These are phyloP conservation scores for Eutrigla gurnardus DNA, from an alignment of 2,797 vertebrate genomes.

Conservation along the genomic window DNA sequence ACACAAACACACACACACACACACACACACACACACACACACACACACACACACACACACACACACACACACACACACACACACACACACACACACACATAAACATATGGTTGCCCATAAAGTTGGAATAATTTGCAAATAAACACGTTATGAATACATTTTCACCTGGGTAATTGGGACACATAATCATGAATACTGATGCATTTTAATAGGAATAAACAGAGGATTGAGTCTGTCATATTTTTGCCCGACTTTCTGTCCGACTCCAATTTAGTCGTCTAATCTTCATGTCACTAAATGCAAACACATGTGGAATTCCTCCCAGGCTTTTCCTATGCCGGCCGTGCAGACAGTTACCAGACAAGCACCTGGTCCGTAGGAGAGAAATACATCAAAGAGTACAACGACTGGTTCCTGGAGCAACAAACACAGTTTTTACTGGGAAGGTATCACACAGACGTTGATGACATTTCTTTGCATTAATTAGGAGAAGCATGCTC, in stretches of 20 bases:
- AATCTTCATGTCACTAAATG: background rate
- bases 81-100: too few relatives aligned
- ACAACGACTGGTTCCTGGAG: constrained; percentile 66
- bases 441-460: constrained; percentile 49
- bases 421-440: constrained; percentile 62
- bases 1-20: background rate
- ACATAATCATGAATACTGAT: too few relatives aligned
- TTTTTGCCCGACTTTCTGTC: background rate
- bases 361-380: constrained; percentile 61
- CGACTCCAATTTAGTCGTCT: background rate
- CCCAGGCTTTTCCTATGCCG: constrained; percentile 51
- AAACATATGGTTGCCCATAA: too few relatives aligned
- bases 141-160: too few relatives aligned
- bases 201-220: too few relatives aligned
- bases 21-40: background rate
- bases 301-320: constrained; percentile 7
- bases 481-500: background rate
- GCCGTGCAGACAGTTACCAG: constrained; percentile 59
- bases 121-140: too few relatives aligned
- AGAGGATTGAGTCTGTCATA: background rate
- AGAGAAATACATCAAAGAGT: constrained; percentile 65
- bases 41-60: too few relatives aligned
- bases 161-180: too few relatives aligned
- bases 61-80: too few relatives aligned
- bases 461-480: background rate